Base-by-base conservation (phyloP, 2,888 invertebrate species). In the Taenaris catops region DNA sequence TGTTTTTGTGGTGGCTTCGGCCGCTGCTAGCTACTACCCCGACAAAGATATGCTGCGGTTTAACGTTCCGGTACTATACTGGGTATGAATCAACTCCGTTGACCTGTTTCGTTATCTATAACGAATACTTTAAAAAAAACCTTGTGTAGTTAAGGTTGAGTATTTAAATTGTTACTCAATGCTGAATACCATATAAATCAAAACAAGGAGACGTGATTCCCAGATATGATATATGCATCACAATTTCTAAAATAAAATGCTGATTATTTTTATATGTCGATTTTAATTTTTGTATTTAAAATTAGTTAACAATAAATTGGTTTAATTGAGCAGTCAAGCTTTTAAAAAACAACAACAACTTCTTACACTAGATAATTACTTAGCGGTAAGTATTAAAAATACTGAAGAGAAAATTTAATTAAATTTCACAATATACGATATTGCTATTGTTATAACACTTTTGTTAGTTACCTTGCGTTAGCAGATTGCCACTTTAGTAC, bases 291-390 rank as follows among this genome's bases (percentile, higher is more conserved):
- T 54, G 49, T 48, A 63, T 53, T 62, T 81, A 84, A 55, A 84
- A 84, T 83, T 84, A 84, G 84, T 70, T 80, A 84, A 84, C 84
- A 83, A 83, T 56, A 58, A 63, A 63, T 54, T 40, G 46, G 40
- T 18, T 33, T 20, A 27, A 8, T 40, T 27, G 34, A 34, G 31
- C 33, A 36, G 33, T 40, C 33, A 36, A 18, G 16, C 25, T 4
- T 14, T 39, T 29, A 29, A 21, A 39, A 31, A 28, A 33, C 26
- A 34, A 28, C 35, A 43, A 41, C 32, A 34, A 24, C 20, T 11
- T 23, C 42, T 24, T 36, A 36, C 21, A 12, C 35, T 39, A 36
- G 9, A 25, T 38, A 12, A 33, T 21, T 37, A 25, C 18, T 20
- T 14, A 3, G n/a, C 6, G 9, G 21, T 23, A 16, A 31, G 8